Percentiles rank a stretch among this genome's conserved stretches.
Conservation (phyloP, 2,797 vertebrate species). For the Dendrocincla fuliginosa region DNA sequence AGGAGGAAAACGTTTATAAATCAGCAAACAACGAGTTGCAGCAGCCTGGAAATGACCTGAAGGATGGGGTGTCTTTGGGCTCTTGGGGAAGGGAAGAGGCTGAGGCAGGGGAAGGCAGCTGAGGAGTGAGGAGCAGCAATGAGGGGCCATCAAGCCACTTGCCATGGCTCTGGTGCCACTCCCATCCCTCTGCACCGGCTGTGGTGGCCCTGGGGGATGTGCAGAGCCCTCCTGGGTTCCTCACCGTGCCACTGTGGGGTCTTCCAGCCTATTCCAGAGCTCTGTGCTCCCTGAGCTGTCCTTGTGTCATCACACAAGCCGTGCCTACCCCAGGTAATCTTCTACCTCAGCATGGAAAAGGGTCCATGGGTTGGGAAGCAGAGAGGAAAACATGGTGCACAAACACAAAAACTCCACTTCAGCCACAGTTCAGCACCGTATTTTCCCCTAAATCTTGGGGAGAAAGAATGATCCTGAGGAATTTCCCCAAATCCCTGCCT, state of each 20-base stretch:
- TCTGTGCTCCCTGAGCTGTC: background rate
- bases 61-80: background rate
- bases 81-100: background rate
- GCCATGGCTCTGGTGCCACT: rapidly evolving
- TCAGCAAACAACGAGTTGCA: background rate
- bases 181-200: rapidly evolving
- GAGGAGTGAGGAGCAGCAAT: background rate
- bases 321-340: background rate
- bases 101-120: background rate
- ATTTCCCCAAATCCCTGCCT: background rate
- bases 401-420: background rate
- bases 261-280: background rate
- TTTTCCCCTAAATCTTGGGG: background rate
- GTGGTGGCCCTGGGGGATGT: rapidly evolving
- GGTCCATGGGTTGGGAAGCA: background rate
- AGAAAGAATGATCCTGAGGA: background rate
- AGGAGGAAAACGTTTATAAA: background rate
- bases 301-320: background rate
- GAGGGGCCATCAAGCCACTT: background rate
- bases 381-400: background rate
- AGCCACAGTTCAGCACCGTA: background rate
- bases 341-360: background rate
- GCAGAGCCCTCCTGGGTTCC: background rate
- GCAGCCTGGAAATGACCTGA: background rate
- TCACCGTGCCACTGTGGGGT: background rate